Evolutionary conservation across 1,140 invertebrate species (phyloP).

Genomic region (Drosophila yakuba): DNA sequence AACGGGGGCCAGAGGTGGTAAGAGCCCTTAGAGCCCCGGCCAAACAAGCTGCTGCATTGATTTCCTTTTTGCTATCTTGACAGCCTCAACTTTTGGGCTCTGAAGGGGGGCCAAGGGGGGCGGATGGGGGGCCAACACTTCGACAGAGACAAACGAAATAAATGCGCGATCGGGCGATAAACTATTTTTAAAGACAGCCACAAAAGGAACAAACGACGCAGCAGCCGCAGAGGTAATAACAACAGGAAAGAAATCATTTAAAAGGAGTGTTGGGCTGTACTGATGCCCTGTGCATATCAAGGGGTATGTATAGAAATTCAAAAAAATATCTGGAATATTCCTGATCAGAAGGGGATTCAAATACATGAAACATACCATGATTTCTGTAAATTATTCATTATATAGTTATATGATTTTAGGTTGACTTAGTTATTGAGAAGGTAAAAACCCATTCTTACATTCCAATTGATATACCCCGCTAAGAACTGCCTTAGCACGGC

Average conservation of each 20-base stretch:
- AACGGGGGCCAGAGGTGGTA: background rate
- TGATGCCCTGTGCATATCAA: slow-evolving; percentile 25
- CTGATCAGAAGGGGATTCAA: too few relatives aligned
- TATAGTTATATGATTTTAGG: too few relatives aligned
- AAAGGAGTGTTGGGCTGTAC: background rate
- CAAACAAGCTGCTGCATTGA: slow-evolving; percentile 67
- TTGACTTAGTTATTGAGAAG: too few relatives aligned
- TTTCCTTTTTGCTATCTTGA: slow-evolving; percentile 82
- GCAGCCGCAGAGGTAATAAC: slow-evolving; percentile 27
- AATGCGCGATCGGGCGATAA: slow-evolving; percentile 82
- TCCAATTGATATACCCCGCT: slow-evolving; percentile 4
- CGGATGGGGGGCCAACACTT: slow-evolving; percentile 56
- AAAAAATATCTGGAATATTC: too few relatives aligned
- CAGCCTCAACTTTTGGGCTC: slow-evolving; percentile 74
- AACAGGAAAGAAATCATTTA: slow-evolving; percentile 30
- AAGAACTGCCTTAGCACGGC: background rate
- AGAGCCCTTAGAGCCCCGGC: slow-evolving; percentile 59
- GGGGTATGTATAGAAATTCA: background rate
- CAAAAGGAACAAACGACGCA: slow-evolving; percentile 60
- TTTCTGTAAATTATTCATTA: too few relatives aligned
- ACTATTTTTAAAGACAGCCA: slow-evolving; percentile 82
- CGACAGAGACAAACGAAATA: slow-evolving; percentile 83
- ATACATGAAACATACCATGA: too few relatives aligned
- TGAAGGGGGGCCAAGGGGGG: slow-evolving; percentile 6
- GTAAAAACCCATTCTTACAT: too few relatives aligned